A percentile compares a stretch with the other conserved stretches of the same genome.
Evolutionary conservation across 2,797 vertebrate species (phyloP).

Genomic region (Tachyglossus aculeatus): DNA sequence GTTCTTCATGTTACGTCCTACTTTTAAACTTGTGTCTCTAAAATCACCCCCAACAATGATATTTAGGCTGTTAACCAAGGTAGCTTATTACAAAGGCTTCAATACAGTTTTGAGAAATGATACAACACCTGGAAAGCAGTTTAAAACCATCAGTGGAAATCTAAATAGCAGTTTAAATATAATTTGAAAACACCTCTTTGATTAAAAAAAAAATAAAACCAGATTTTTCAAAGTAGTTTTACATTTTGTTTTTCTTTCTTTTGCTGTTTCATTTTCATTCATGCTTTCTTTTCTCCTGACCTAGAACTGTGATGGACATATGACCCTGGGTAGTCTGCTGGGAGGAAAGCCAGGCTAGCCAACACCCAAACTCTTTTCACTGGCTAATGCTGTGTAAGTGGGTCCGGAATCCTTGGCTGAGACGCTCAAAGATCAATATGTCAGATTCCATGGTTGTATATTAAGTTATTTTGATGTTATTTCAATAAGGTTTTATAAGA

Average conservation of each 20-base stretch:
- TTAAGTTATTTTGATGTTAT: no score
- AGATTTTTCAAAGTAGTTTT: conserved; percentile 69
- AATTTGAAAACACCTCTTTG: conserved; percentile 68
- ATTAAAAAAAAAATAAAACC: conserved; percentile 73
- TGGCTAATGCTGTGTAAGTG: no score
- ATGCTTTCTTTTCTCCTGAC: conserved; percentile 29
- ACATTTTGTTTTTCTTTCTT: conserved; percentile 59
- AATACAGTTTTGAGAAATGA: conserved; percentile 68
- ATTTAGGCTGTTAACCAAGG: conserved; percentile 60
- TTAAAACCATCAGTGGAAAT: conserved; percentile 66
- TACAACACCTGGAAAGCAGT: conserved; percentile 55
- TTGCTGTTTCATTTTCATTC: conserved; percentile 44
- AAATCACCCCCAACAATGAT: conserved; percentile 30
- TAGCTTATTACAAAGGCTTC: conserved; percentile 52
- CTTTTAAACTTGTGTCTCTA: conserved; percentile 67
- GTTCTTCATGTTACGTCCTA: conserved; percentile 57
- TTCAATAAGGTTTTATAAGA: no score
- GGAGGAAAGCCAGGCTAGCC: neutral
- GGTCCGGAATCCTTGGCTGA: no score
- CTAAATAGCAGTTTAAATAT: conserved; percentile 63
- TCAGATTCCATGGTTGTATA: no score
- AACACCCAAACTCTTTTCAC: no score
- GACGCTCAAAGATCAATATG: conserved; percentile 8
- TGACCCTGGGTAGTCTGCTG: conserved; percentile 26
- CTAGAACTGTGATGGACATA: conserved; percentile 7